Conservation (phyloP, 2,113 vertebrate species). For the Serilophus lunatus region DNA sequence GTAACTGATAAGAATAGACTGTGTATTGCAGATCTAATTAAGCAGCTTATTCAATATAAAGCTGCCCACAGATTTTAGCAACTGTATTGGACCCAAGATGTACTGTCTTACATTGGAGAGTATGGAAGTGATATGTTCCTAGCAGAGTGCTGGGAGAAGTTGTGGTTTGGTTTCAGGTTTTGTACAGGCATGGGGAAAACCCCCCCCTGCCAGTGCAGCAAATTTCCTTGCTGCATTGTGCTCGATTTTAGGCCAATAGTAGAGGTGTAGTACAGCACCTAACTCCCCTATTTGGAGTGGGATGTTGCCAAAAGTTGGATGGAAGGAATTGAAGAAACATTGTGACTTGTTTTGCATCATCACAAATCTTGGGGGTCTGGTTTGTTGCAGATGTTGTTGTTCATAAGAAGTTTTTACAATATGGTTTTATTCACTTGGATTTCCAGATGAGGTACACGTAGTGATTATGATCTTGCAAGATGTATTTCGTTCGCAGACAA, state of each 20-base stretch:
- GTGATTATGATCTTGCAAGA: conserved; percentile 14
- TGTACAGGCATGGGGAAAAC: not conserved
- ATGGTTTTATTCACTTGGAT: not conserved
- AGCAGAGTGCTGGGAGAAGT: not conserved
- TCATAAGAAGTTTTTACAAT: not conserved
- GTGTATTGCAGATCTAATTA: not conserved
- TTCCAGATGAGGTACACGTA: conserved; percentile 29
- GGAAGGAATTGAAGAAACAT: not conserved
- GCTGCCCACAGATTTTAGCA: not conserved
- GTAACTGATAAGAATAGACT: not conserved
- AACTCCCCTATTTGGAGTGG: not conserved
- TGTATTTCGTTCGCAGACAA: not conserved
- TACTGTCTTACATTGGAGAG: not conserved
- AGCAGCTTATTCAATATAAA: not conserved
- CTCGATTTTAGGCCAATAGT: not conserved
- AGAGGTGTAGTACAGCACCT: not conserved
- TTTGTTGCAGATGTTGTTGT: not conserved
- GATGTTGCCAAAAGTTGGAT: not conserved
- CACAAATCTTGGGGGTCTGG: not conserved
- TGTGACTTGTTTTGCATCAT: not conserved
- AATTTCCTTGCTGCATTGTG: not conserved
- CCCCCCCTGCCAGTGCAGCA: not conserved
- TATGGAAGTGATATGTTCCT: not conserved
- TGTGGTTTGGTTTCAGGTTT: not conserved
- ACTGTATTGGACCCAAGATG: not conserved